Conservation (phyloP, 1,140 invertebrate species). For the Drosophila nasuta region DNA sequence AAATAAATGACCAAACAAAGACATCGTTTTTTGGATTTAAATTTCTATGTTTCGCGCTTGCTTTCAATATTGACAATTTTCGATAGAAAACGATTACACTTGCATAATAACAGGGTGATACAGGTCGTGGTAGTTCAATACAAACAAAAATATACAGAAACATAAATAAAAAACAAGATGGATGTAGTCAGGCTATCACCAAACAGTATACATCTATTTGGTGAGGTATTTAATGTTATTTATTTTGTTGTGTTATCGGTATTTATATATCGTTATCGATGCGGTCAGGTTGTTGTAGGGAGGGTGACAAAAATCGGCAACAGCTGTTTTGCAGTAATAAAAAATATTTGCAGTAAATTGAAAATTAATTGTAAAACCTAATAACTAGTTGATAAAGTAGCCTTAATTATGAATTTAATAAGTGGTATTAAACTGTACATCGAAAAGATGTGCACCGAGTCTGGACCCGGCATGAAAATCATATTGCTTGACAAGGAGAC, state of each 20-base stretch:
- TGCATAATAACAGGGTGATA: neutral
- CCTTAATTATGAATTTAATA: slow-evolving; percentile 93
- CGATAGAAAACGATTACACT: slow-evolving; percentile 23
- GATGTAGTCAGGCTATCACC: no score
- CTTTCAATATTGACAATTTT: slow-evolving; percentile 5
- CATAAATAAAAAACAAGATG: no score
- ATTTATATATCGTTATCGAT: no score
- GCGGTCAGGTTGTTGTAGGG: neutral
- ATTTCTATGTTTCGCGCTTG: neutral
- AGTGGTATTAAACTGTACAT: slow-evolving; percentile 97
- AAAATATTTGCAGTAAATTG: slow-evolving; percentile 23
- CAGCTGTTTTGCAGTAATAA: slow-evolving; percentile 43
- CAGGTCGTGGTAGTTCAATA: no score
- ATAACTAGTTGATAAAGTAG: slow-evolving; percentile 8
- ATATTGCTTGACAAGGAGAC: slow-evolving; percentile 99
- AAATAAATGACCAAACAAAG: slow-evolving; percentile 1
- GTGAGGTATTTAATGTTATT: no score
- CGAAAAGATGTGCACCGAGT: slow-evolving; percentile 98
- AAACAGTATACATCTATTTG: no score
- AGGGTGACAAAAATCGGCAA: slow-evolving; percentile 29
- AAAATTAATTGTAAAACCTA: slow-evolving; percentile 5
- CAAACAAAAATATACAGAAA: no score
- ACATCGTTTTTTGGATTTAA: neutral
- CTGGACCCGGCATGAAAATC: slow-evolving; percentile 99
- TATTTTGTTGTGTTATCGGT: no score